phyloP scores from a whole-genome alignment of 2,797 vertebrate species.

The Champsocephalus gunnari region DNA sequence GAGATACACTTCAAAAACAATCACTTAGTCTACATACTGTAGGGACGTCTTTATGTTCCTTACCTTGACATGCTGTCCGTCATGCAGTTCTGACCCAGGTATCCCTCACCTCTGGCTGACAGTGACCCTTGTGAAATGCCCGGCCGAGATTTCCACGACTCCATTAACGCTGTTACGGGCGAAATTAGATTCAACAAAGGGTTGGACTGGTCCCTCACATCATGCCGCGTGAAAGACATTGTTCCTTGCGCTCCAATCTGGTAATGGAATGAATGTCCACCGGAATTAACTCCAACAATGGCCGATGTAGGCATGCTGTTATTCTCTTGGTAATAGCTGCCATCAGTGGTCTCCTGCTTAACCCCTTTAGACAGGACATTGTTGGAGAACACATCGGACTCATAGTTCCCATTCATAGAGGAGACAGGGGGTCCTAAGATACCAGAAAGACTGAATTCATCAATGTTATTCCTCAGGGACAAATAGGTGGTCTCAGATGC shows the following conservation, averaged over 20 bases:
- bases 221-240: conserved; percentile 94
- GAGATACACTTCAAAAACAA: not conserved
- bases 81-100: conserved; percentile 94
- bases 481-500: conserved; percentile 96
- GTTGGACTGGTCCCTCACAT: conserved; percentile 94
- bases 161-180: conserved; percentile 93
- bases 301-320: conserved; percentile 92
- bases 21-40: not conserved
- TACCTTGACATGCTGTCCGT: conserved; percentile 92
- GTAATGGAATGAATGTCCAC: conserved; percentile 99
- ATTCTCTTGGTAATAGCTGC: conserved; percentile 96
- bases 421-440: conserved; percentile 97
- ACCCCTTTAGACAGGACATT: conserved; percentile 91
- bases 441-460: conserved; percentile 98
- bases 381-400: conserved; percentile 91
- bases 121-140: conserved; percentile 86
- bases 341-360: conserved; percentile 95
- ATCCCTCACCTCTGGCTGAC: conserved; percentile 92
- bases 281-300: conserved; percentile 98
- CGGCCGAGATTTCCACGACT: conserved; percentile 93
- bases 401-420: conserved; percentile 92
- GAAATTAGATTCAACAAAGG: conserved; percentile 97
- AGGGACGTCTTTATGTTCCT: conserved; percentile 46
- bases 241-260: conserved; percentile 98
- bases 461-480: conserved; percentile 98